phyloP scores from a whole-genome alignment of 2,797 vertebrate genomes.

The Sphenopsis melanotis region DNA sequence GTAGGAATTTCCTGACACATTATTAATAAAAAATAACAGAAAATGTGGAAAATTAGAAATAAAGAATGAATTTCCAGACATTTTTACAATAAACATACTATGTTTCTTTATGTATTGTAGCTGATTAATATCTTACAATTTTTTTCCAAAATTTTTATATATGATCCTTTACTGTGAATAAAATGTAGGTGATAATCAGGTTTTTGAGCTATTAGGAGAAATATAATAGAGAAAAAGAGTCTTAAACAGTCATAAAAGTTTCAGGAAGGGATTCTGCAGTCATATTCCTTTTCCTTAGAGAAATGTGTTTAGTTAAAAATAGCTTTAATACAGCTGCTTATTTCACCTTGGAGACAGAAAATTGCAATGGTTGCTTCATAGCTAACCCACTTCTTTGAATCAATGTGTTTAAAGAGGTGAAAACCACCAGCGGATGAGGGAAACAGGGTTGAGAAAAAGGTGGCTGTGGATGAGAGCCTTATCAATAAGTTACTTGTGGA shows the following conservation, averaged over 20 bases:
- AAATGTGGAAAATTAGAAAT: neutral
- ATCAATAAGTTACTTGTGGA: neutral
- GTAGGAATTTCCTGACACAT: neutral
- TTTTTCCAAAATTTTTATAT: neutral
- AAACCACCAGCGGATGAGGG: conserved; percentile 2
- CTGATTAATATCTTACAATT: neutral
- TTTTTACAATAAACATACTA: neutral
- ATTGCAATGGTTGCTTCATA: neutral
- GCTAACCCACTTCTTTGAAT: conserved; percentile 15
- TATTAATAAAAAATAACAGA: neutral
- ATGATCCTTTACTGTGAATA: neutral
- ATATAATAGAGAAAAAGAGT: neutral
- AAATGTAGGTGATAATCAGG: neutral
- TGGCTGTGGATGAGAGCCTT: neutral
- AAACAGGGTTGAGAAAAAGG: neutral
- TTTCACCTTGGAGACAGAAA: conserved; percentile 24
- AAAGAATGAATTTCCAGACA: neutral
- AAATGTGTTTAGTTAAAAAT: neutral
- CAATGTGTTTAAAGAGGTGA: conserved; percentile 16
- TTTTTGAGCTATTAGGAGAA: neutral
- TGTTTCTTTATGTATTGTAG: neutral
- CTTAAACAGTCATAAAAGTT: neutral
- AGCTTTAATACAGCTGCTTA: neutral
- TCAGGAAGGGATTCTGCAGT: neutral
- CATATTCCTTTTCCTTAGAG: neutral